Conservation (phyloP, 2,113 vertebrate genomes). For the Nymphicus hollandicus region DNA sequence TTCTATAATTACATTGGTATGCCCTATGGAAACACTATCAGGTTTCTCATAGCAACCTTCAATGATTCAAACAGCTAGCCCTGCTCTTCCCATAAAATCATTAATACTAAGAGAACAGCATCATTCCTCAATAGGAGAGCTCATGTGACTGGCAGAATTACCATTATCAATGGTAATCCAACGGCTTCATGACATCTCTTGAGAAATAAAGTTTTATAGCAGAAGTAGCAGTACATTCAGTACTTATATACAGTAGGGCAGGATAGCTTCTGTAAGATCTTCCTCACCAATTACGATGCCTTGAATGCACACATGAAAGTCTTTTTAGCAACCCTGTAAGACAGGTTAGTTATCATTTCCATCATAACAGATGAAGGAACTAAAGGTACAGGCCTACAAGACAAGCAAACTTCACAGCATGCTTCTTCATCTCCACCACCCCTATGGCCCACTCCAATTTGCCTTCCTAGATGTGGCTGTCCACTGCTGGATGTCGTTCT, state of each 20-base stretch:
- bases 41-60: conserved; percentile 15
- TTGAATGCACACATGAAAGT: not conserved
- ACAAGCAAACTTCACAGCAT: not conserved
- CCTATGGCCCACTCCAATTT: not conserved
- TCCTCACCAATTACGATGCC: not conserved
- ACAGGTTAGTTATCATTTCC: not conserved
- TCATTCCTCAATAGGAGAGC: not conserved
- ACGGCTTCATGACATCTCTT: not conserved
- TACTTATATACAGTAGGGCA: not conserved
- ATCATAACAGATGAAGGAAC: not conserved
- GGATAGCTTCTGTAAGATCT: not conserved
- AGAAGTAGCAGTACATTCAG: not conserved
- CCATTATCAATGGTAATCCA: not conserved
- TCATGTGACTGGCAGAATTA: not conserved
- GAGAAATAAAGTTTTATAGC: not conserved
- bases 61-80: not conserved
- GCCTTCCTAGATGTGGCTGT: not conserved
- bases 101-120: not conserved
- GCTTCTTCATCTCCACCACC: not conserved
- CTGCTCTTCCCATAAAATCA: not conserved
- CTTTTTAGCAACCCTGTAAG: not conserved
- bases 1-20: not conserved
- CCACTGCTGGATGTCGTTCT: not conserved
- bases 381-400: not conserved
- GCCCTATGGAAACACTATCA: not conserved